These are phyloP conservation scores for Meloe dianella DNA, from an alignment of 2,888 invertebrate species.

Conservation along the genomic window DNA sequence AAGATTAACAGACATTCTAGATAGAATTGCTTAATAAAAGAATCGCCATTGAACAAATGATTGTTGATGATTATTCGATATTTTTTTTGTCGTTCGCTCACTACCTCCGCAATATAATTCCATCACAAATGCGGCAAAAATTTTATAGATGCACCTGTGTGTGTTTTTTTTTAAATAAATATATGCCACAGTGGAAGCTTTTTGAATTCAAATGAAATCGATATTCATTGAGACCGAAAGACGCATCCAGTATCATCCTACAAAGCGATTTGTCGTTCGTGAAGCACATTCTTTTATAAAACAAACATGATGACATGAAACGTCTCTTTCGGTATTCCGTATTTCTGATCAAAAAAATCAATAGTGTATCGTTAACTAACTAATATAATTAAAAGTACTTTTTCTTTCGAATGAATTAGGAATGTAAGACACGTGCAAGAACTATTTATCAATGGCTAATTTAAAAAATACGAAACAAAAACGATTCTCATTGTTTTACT, in stretches of 20 bases:
- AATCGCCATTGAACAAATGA: background rate
- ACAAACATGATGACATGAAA: background rate
- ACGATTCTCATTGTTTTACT: background rate
- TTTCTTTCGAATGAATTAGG: background rate
- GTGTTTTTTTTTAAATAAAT: background rate
- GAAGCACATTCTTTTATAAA: background rate
- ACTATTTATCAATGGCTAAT: background rate
- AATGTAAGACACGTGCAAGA: background rate
- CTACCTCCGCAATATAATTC: too few species aligned
- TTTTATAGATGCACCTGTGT: background rate
- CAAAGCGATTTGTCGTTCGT: background rate
- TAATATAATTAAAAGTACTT: background rate
- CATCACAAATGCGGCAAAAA: background rate
- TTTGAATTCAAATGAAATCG: constrained; percentile 1
- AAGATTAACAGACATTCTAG: too few species aligned
- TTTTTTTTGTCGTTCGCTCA: background rate
- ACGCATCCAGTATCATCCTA: background rate
- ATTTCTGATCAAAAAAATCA: background rate
- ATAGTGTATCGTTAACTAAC: background rate
- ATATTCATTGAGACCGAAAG: background rate
- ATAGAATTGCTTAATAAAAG: too few species aligned
- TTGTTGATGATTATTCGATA: background rate
- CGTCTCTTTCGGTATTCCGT: background rate
- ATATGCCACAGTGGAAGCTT: background rate
- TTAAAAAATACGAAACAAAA: background rate